Percentiles rank a stretch among this genome's conserved stretches.
Conservation (phyloP, 2,888 invertebrate species). For the Dryobota labecula region DNA sequence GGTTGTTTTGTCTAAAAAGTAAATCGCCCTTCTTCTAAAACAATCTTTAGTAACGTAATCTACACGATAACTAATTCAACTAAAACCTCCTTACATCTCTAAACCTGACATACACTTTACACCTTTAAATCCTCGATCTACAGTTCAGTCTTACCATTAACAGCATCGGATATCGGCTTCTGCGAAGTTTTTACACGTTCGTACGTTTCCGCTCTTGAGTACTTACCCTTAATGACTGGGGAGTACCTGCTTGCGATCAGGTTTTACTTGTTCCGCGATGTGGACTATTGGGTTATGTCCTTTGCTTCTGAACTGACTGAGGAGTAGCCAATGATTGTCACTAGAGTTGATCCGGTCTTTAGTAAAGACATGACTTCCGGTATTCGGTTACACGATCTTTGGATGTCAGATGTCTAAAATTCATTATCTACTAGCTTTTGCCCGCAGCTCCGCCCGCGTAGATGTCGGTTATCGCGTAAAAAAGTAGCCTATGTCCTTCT, state of each 20-base stretch:
- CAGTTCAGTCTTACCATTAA: slow-evolving; percentile 47
- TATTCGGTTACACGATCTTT: background rate
- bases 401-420: background rate
- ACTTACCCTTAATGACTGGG: slow-evolving; percentile 75
- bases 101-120: background rate
- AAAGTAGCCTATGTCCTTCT: too few relatives aligned
- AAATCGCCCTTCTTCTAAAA: background rate
- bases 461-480: too few relatives aligned
- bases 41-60: background rate
- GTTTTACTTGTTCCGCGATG: slow-evolving; percentile 73
- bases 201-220: slow-evolving; percentile 61
- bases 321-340: slow-evolving; percentile 32
- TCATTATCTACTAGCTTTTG: too few relatives aligned
- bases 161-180: slow-evolving; percentile 51
- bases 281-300: slow-evolving; percentile 78
- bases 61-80: background rate
- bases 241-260: slow-evolving; percentile 66
- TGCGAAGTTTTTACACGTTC: slow-evolving; percentile 45
- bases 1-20: background rate
- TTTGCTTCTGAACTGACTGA: slow-evolving; percentile 61
- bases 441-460: too few relatives aligned
- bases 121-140: background rate
- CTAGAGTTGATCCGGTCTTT: slow-evolving; percentile 28
- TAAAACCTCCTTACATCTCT: background rate
- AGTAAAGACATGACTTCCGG: slow-evolving; percentile 3